A percentile compares a stretch with the other conserved stretches of the same genome.
phyloP scores from a whole-genome alignment of 2,113 vertebrate genomes.

The Calypte anna region DNA sequence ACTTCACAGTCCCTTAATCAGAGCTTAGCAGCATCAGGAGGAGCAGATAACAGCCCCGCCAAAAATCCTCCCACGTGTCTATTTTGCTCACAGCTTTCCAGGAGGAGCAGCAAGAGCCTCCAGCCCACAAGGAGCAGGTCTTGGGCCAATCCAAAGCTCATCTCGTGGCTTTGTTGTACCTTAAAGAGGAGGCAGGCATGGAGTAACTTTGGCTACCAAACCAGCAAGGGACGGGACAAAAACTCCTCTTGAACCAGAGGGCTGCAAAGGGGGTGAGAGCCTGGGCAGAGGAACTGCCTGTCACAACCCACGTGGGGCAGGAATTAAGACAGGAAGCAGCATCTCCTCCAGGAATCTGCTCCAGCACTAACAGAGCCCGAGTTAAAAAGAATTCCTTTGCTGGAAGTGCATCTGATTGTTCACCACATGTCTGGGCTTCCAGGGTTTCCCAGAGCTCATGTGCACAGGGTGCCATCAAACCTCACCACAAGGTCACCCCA shows the following conservation, averaged over 20 bases:
- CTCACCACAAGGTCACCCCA: accelerated
- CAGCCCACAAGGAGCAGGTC: background rate
- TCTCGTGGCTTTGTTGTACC: background rate
- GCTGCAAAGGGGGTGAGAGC: background rate
- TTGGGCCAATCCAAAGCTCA: background rate
- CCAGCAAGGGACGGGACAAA: background rate
- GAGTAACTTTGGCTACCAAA: background rate
- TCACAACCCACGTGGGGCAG: background rate
- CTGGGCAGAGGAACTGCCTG: background rate
- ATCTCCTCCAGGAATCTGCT: constrained; percentile 1
- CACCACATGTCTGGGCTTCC: background rate
- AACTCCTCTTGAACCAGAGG: background rate
- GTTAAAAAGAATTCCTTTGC: constrained; percentile 15
- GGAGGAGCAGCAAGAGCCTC: background rate
- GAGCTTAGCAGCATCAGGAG: constrained; percentile 57
- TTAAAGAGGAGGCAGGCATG: background rate
- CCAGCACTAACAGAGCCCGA: background rate
- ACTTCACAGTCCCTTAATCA: constrained; percentile 47
- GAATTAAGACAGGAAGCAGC: constrained; percentile 19
- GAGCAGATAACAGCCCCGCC: constrained; percentile 33
- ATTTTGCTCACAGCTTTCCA: background rate
- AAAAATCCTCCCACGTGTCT: background rate
- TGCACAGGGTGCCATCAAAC: background rate
- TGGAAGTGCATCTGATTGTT: background rate
- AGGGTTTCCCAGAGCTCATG: background rate